These are phyloP conservation scores for Hybognathus amarus DNA, from an alignment of 2,797 vertebrate genomes.

Conservation along the genomic window DNA sequence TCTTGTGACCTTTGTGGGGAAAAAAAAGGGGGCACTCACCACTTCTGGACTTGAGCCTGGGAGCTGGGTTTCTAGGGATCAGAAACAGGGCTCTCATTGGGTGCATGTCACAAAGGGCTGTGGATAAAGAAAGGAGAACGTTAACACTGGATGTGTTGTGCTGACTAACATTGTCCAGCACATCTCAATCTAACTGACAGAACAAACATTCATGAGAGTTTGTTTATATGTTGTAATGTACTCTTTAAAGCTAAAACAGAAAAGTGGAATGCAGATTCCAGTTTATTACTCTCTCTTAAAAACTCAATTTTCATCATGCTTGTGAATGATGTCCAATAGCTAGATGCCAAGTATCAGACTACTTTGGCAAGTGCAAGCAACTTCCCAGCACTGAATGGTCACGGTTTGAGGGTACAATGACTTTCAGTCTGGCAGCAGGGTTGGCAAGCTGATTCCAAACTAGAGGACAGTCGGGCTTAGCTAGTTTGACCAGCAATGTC, in stretches of 20 bases:
- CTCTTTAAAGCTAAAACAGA: not conserved
- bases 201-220: not conserved
- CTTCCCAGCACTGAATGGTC: constrained; percentile 21
- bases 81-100: constrained; percentile 96
- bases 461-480: constrained; percentile 20
- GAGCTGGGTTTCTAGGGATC: constrained; percentile 91
- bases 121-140: constrained; percentile 39
- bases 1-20: constrained; percentile 4
- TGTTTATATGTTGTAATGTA: not conserved
- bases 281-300: not conserved
- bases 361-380: constrained; percentile 2
- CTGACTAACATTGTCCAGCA: not conserved
- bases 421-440: constrained; percentile 32
- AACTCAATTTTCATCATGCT: too few species aligned
- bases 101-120: constrained; percentile 95
- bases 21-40: constrained; percentile 78
- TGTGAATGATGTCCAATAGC: too few species aligned
- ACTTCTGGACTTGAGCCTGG: constrained; percentile 93
- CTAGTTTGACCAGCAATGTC: constrained; percentile 16
- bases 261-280: not conserved
- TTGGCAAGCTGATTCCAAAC: constrained; percentile 16
- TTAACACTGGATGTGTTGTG: constrained; percentile 18
- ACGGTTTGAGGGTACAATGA: constrained; percentile 3
- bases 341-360: not conserved
- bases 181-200: not conserved